Conservation (phyloP, 2,888 invertebrate species). For the Epinotia demarniana region DNA sequence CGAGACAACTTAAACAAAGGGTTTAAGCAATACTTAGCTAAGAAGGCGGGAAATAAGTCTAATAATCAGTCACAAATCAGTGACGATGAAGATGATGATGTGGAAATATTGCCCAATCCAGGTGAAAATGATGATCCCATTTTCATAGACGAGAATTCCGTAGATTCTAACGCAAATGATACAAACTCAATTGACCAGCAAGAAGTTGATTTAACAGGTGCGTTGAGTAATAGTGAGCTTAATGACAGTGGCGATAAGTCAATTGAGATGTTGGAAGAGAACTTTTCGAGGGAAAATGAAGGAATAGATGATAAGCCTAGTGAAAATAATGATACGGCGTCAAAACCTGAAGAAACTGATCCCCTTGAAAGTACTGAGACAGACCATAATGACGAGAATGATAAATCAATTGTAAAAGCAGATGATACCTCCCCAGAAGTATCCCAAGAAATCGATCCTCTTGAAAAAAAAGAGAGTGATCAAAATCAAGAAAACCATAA, state of each 20-base stretch:
- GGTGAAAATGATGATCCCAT: conserved; percentile 77
- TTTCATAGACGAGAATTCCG: conserved; percentile 80
- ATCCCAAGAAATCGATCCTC: conserved; percentile 37
- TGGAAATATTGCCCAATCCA: conserved; percentile 71
- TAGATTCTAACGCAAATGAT: conserved; percentile 68
- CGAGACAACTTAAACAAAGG: conserved; percentile 83
- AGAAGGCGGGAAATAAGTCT: conserved; percentile 56
- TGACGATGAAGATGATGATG: conserved; percentile 72
- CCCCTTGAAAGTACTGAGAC: conserved; percentile 6
- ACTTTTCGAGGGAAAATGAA: conserved; percentile 37
- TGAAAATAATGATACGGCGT: conserved; percentile 17
- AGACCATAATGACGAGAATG: conserved; percentile 6
- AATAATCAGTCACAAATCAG: conserved; percentile 17
- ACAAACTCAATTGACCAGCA: conserved; percentile 57
- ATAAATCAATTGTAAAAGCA: conserved; percentile 19
- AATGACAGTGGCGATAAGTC: conserved; percentile 77
- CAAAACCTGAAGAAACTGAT: conserved; percentile 21
- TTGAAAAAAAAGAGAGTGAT: conserved; percentile 45
- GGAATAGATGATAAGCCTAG: conserved; percentile 38
- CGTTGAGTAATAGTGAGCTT: conserved; percentile 73
- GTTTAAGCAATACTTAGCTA: conserved; percentile 78
- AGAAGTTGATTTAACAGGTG: conserved; percentile 73
- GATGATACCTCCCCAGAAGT: conserved; percentile 37
- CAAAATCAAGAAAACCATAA: conserved; percentile 47
- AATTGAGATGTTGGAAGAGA: conserved; percentile 46